phyloP scores from a whole-genome alignment of 2,113 vertebrate genomes.

The Carettochelys insculpta region DNA sequence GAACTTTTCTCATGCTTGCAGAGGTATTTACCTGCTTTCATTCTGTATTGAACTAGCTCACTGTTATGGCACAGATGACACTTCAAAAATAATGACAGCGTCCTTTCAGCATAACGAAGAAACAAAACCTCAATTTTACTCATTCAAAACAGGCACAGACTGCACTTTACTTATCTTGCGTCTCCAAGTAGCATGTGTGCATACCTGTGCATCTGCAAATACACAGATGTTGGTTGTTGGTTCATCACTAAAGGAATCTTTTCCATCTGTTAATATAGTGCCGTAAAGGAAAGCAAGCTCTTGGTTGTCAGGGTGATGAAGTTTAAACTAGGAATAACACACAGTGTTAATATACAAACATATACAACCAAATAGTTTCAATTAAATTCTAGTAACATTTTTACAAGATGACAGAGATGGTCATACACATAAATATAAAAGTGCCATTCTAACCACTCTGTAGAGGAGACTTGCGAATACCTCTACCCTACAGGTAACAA shows the following conservation, averaged over 20 bases:
- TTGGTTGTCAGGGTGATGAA: conserved; percentile 86
- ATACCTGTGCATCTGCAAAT: conserved; percentile 95
- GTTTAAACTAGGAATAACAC: conserved; percentile 81
- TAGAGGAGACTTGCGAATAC: background rate
- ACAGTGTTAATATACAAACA: background rate
- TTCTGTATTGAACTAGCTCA: background rate
- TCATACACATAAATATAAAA: background rate
- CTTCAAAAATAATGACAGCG: background rate
- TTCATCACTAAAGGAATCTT: conserved; percentile 83
- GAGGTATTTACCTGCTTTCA: background rate
- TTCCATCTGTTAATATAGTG: conserved; percentile 94
- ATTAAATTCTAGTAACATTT: background rate
- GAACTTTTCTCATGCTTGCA: background rate
- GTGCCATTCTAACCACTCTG: background rate
- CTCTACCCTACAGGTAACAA: background rate
- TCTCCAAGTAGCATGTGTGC: rapidly evolving
- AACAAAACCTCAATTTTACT: rapidly evolving
- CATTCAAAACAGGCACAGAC: background rate
- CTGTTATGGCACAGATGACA: background rate
- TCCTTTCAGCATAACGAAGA: background rate
- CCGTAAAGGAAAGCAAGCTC: conserved; percentile 95
- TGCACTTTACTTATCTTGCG: background rate
- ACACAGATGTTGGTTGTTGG: conserved; percentile 93
- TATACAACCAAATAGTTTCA: background rate
- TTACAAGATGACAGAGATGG: background rate